These are phyloP conservation scores for Malthinus flaveolus DNA, from an alignment of 2,888 invertebrate genomes.

Conservation along the genomic window DNA sequence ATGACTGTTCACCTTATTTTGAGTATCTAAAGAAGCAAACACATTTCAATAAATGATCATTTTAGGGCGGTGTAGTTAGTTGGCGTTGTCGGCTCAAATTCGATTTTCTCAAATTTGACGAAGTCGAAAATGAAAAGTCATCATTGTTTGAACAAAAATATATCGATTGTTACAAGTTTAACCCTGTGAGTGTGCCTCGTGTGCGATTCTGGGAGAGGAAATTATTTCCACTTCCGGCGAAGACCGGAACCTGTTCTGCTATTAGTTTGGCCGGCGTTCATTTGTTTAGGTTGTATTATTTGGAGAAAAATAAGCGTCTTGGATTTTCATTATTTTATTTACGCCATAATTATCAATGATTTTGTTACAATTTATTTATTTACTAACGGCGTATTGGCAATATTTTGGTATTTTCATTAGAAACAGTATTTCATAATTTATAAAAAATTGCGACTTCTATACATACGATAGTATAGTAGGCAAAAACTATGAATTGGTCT, in stretches of 20 bases:
- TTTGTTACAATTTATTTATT: too few species aligned
- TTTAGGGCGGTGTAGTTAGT: too few species aligned
- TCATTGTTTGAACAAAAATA: slow-evolving; percentile 1
- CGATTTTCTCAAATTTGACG: too few species aligned
- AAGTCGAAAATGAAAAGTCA: too few species aligned
- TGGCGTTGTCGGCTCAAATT: too few species aligned
- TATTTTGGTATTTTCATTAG: neutral
- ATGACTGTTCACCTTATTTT: too few species aligned
- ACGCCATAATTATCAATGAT: too few species aligned
- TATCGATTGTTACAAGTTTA: slow-evolving; percentile 23
- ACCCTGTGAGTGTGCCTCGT: slow-evolving; percentile 23
- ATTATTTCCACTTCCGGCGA: slow-evolving; percentile 50
- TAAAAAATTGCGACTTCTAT: neutral
- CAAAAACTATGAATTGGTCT: neutral
- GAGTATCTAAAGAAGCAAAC: too few species aligned
- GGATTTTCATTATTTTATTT: neutral
- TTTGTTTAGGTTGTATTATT: slow-evolving; percentile 24
- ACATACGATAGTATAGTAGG: too few species aligned
- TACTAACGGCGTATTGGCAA: too few species aligned
- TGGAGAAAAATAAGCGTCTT: neutral
- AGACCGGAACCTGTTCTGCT: slow-evolving; percentile 46
- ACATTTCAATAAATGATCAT: too few species aligned
- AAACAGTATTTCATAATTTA: slow-evolving; percentile 1
- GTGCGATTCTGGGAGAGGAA: slow-evolving; percentile 40
- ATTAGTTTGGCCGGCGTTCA: slow-evolving; percentile 47